Base-by-base conservation (phyloP, 1,140 invertebrate genomes). In the Hestina assimilis region DNA sequence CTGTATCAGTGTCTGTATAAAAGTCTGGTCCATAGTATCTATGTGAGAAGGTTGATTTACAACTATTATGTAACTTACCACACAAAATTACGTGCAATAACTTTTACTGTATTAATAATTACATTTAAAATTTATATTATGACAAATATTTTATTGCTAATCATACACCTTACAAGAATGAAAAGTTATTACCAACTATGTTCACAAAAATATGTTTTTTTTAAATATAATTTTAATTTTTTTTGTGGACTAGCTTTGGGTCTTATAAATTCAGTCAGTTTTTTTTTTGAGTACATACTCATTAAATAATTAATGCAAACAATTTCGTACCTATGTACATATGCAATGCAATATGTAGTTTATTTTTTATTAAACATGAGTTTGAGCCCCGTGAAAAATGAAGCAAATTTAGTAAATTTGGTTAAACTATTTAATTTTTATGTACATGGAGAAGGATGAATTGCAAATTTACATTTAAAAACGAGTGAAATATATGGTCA, bases 181-280 rank as follows among this genome's bases (percentile, higher is more conserved):
- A 53, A 50, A 47, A 59, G 53, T 55, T 45, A 59, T 56, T 55
- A 33, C 20, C 46, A 59, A 45, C 50, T 53, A 48, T 26, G 29
- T 40, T 59, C 54, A 59, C 66, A 65, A 61, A 66, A 62, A 61
- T 61, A 65, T 24, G 19, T 43, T 41, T 43, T 54, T 55, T 40
- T 45, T 31, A n/a, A n/a, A n/a, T n/a, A n/a, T n/a, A 2, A 19
- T 48, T 21, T 48, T 31, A 14, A 14, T 54, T 63, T 55, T 52
- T 57, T 35, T 50, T 54, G 55, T 57, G 63, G 63, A 69, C 65
- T 69, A 65, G 59, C 48, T 59, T 69, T 59, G 57, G 54, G 54
- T 64, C 59, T 54, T 59, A 59, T 40, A 57, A 28, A 48, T 48
- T 57, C 42, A 57, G 31, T 46, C 53, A 55, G 24, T 31, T 31